Conservation (phyloP, 2,888 invertebrate genomes). For the Acanthoscelides obtectus region DNA sequence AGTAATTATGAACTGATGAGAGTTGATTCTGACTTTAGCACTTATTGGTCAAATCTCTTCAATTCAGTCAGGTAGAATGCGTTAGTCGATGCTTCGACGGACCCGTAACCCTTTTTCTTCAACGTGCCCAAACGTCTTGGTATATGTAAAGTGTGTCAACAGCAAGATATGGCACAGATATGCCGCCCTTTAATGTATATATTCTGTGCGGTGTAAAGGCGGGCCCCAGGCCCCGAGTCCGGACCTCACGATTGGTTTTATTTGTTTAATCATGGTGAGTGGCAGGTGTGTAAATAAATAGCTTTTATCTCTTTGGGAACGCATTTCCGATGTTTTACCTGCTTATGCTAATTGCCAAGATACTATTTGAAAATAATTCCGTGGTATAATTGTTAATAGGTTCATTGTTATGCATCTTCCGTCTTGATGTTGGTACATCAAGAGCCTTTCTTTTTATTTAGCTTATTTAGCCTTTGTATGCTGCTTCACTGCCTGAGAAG, state of each 20-base stretch:
- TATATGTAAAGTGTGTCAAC: not conserved
- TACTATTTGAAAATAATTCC: not conserved
- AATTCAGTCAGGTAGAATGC: too few relatives aligned
- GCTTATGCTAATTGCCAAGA: not conserved
- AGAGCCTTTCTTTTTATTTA: too few relatives aligned
- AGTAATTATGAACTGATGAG: too few relatives aligned
- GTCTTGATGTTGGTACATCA: not conserved
- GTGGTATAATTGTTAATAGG: not conserved
- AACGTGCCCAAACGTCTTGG: not conserved
- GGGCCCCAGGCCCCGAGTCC: conserved; percentile 2
- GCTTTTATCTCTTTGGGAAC: conserved; percentile 11
- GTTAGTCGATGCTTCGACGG: too few relatives aligned
- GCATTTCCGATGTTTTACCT: conserved; percentile 11
- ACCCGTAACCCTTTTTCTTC: not conserved
- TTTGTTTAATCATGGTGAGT: conserved; percentile 11
- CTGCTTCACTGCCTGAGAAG: too few relatives aligned
- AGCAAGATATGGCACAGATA: not conserved
- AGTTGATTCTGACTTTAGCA: too few relatives aligned
- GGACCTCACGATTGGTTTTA: conserved; percentile 6
- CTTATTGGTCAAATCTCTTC: too few relatives aligned
- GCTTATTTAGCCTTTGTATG: too few relatives aligned
- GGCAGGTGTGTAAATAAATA: conserved; percentile 14
- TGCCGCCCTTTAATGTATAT: not conserved
- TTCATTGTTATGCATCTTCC: not conserved
- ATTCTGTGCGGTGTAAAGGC: conserved; percentile 2